A percentile compares a stretch with the other conserved stretches of the same genome.
Evolutionary conservation across 1,140 invertebrate species (phyloP).

Genomic region (Saccostrea echinata): DNA sequence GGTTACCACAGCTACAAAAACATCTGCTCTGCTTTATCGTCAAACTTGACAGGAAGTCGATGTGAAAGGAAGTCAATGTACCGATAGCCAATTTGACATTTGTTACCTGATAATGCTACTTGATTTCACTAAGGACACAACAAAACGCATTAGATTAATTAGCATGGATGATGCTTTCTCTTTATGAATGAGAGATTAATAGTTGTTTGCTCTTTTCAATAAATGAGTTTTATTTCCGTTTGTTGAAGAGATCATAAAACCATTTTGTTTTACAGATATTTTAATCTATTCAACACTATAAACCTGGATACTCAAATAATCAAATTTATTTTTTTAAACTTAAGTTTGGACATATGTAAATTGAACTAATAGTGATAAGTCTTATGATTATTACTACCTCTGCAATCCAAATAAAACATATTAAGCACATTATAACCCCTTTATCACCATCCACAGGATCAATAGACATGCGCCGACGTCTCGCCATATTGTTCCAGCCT

Average conservation of each 20-base stretch:
- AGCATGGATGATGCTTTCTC: background rate
- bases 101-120: background rate
- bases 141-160: background rate
- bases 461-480: background rate
- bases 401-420: background rate
- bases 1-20: background rate
- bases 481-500: background rate
- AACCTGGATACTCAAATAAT: too few relatives aligned
- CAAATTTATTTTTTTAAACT: too few relatives aligned
- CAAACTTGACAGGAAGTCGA: background rate
- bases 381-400: too few relatives aligned
- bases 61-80: background rate
- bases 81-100: background rate
- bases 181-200: background rate
- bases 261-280: too few relatives aligned
- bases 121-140: slow-evolving; percentile 2
- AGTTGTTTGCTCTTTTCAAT: background rate
- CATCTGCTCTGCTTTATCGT: background rate
- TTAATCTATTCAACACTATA: too few relatives aligned
- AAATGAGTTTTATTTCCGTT: background rate
- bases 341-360: too few relatives aligned
- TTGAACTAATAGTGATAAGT: too few relatives aligned
- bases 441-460: background rate
- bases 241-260: too few relatives aligned
- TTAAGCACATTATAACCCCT: background rate